A percentile compares a stretch with the other conserved stretches of the same genome.
Evolutionary conservation across 2,113 vertebrate species (phyloP).

Genomic region (Hydropotes inermis): DNA sequence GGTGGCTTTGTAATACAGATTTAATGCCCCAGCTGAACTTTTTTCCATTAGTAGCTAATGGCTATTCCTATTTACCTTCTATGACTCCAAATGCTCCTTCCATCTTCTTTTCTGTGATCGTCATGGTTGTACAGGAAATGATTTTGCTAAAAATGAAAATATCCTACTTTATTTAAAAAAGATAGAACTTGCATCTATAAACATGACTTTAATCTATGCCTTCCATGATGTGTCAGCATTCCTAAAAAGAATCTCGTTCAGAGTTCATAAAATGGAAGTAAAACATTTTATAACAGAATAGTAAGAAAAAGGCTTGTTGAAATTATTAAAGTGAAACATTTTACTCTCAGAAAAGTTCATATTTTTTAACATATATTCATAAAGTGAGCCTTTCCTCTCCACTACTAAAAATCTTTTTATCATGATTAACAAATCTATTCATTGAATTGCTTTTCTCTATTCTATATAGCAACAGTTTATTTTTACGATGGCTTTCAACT

Average conservation of each 20-base stretch:
- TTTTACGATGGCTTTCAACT: constrained; percentile 59
- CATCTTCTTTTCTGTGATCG: constrained; percentile 66
- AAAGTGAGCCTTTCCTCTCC: constrained; percentile 25
- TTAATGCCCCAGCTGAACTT: constrained; percentile 73
- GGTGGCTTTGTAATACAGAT: constrained; percentile 67
- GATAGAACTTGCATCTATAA: constrained; percentile 54
- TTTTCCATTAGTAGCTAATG: constrained; percentile 77
- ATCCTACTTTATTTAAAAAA: constrained; percentile 60
- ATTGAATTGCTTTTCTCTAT: constrained; percentile 32
- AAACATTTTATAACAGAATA: constrained; percentile 46
- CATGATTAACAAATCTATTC: constrained; percentile 34
- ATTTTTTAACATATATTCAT: not conserved
- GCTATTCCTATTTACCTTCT: constrained; percentile 71
- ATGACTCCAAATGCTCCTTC: constrained; percentile 59
- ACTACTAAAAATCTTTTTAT: constrained; percentile 59
- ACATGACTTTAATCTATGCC: constrained; percentile 59
- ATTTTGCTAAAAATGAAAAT: constrained; percentile 66
- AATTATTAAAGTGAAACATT: constrained; percentile 45
- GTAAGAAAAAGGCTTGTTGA: constrained; percentile 14
- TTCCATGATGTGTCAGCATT: constrained; percentile 55
- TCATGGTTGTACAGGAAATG: constrained; percentile 36
- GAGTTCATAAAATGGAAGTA: constrained; percentile 59
- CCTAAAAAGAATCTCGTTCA: not conserved
- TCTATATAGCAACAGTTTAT: constrained; percentile 35
- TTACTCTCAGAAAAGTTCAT: constrained; percentile 21